Base-by-base conservation (phyloP, 2,888 invertebrate species). In the Chydorus sphaericus region DNA sequence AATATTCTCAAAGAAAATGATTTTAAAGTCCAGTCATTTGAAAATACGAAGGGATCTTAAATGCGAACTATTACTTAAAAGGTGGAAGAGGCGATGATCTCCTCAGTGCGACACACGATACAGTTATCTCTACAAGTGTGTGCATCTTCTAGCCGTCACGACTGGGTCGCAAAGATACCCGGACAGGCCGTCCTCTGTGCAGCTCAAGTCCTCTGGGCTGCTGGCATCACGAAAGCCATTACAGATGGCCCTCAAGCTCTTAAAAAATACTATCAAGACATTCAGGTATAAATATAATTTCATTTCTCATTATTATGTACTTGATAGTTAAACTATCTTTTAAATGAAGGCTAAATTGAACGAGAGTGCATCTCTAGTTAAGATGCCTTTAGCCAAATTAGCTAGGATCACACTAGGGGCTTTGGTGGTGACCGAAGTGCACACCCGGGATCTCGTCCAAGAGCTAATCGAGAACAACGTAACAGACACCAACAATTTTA, bases 131-230 rank as follows among this genome's bases (percentile, higher is more conserved):
- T 78, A 65, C 73, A 76, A 58, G 80, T 80, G 60, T 85, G 83
- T 65, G 74, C 75, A 29, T 71, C 70, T 39, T 69, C 75, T 50
- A 66, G 73, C 4, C 74, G 92, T 55, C 76, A 75, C 4, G 73
- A 76, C 26, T 93, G 94, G 94, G 91, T 93, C 1, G 72, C 87
- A 1, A 75, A 81, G 44, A 94, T 93, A 93, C 92, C 94, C 0
- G 93, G 93, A 1, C 94, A 94, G 74, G 82, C 87, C 14, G 82
- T 88, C 1, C 82, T 93, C 68, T 83, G 83, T 62, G 78, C 82
- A 57, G 81, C 85, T 56, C 85, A 86, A 73, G 82, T 88, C 61
- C 85, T 81, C 67, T 90, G 90, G 90, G 87, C 85, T 3, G 70
- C 76, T 2, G 82, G 85, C 65, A 84, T 88, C 2, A 83, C 86